Evolutionary conservation across 2,888 invertebrate genomes (phyloP).

Genomic region (Dusona sp.): DNA sequence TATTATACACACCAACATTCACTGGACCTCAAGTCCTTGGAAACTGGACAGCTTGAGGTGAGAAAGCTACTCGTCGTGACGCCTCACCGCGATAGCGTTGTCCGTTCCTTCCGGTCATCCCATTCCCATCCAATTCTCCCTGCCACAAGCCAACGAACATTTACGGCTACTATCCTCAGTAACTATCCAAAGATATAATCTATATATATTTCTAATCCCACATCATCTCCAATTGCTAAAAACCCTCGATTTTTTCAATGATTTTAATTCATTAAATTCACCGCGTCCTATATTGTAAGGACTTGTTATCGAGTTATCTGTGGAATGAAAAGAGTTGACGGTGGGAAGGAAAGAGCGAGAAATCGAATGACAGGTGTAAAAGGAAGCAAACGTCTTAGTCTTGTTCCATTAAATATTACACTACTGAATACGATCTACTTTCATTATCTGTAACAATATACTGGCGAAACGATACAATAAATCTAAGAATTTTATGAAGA

Average conservation of each 20-base stretch:
- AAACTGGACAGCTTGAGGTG: constrained; percentile 54
- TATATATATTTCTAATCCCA: neutral
- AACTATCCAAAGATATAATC: neutral
- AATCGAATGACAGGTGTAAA: no score
- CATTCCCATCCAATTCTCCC: neutral
- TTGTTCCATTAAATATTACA: no score
- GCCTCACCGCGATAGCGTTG: constrained; percentile 13
- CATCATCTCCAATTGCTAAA: neutral
- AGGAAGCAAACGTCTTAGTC: no score
- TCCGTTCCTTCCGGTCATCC: constrained; percentile 43
- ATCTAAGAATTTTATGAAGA: no score
- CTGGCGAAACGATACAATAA: no score
- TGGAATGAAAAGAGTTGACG: no score
- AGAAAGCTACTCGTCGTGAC: constrained; percentile 47
- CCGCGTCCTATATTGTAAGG: no score
- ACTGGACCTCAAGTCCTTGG: constrained; percentile 25
- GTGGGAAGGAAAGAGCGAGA: no score
- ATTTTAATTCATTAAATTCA: neutral
- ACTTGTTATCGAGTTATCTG: no score
- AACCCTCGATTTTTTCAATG: neutral
- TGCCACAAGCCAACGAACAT: constrained; percentile 33
- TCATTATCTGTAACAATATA: no score
- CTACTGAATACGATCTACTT: no score
- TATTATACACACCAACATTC: neutral
- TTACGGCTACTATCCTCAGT: constrained; percentile 15